phyloP scores from a whole-genome alignment of 2,113 vertebrate species.

The Rhea americana region DNA sequence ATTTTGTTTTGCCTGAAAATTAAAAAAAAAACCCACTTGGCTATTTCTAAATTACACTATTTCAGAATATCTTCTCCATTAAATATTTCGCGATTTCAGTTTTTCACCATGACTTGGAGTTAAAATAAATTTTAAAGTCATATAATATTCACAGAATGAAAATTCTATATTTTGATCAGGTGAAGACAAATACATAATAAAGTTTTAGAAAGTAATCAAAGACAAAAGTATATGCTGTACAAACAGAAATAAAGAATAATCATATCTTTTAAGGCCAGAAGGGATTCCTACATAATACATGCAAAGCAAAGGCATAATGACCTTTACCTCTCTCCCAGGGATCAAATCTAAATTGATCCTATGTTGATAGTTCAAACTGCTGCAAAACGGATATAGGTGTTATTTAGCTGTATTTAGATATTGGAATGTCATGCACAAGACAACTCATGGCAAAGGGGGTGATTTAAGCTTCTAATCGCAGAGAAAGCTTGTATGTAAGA shows the following conservation, averaged over 20 bases:
- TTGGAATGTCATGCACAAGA: background rate
- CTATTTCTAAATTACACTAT: background rate
- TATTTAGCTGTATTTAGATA: background rate
- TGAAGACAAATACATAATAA: background rate
- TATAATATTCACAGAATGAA: background rate
- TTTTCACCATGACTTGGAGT: background rate
- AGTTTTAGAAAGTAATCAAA: background rate
- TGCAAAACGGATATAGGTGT: background rate
- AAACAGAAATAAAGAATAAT: background rate
- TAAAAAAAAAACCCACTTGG: background rate
- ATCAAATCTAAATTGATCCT: background rate
- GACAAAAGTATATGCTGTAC: background rate
- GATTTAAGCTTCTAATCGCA: background rate
- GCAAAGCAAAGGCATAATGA: conserved; percentile 12
- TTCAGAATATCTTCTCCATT: background rate
- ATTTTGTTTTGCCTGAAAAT: background rate
- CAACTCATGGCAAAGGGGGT: background rate
- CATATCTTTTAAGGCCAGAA: background rate
- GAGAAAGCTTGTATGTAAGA: background rate
- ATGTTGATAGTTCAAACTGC: background rate
- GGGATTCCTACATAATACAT: background rate
- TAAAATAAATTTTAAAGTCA: background rate
- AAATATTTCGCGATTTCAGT: background rate
- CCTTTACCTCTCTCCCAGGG: background rate
- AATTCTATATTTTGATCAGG: background rate